These are phyloP conservation scores for Percopsis transmontana DNA, from an alignment of 2,113 vertebrate genomes.

Conservation along the genomic window DNA sequence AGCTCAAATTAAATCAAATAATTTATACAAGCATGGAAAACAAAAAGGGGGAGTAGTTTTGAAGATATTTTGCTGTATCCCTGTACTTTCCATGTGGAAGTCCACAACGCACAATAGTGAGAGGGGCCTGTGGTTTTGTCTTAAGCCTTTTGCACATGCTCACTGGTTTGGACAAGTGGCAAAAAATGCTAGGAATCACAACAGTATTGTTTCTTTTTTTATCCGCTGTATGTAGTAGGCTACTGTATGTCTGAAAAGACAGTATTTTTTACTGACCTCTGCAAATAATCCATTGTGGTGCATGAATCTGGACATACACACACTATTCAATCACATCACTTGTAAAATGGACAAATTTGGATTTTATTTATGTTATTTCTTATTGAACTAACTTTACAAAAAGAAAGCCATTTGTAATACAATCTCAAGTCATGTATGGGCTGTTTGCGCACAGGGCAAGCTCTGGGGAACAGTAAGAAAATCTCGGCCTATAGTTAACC, in stretches of 20 bases:
- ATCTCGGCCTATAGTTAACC: conserved; percentile 13
- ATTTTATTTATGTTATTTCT: background rate
- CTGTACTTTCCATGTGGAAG: conserved; percentile 48
- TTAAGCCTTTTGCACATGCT: conserved; percentile 65
- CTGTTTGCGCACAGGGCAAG: background rate
- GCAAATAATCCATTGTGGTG: conserved; percentile 9
- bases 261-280: background rate
- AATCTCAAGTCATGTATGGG: background rate
- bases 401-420: background rate
- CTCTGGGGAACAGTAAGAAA: conserved; percentile 45
- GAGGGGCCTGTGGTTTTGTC: conserved; percentile 71
- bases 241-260: conserved; percentile 29
- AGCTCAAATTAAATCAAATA: background rate
- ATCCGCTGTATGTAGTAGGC: conserved; percentile 32
- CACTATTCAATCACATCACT: background rate
- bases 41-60: conserved; percentile 22
- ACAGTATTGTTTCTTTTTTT: conserved; percentile 53
- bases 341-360: background rate
- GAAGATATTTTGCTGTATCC: conserved; percentile 33
- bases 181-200: conserved; percentile 65
- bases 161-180: conserved; percentile 65
- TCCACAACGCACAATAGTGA: conserved; percentile 81
- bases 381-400: background rate
- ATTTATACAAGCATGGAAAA: conserved; percentile 24
- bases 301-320: background rate